Base-by-base conservation (phyloP, 2,797 vertebrate genomes). In the Decapterus maruadsi region DNA sequence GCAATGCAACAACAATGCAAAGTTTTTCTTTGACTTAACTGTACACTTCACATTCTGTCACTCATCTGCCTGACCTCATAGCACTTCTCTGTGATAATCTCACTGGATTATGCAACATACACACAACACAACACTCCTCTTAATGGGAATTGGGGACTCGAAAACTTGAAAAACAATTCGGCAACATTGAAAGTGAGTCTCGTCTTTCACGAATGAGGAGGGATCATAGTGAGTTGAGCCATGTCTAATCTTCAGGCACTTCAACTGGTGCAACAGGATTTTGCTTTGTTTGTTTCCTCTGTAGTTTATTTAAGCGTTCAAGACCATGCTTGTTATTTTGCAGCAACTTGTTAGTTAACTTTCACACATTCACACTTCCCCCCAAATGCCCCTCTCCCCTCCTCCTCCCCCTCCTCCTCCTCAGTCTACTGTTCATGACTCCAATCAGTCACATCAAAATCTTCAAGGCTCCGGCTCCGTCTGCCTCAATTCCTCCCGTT, bases 21-120 rank as follows among this genome's bases (percentile, higher is more conserved):
- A 1, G 26, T 26, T 26, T 26, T 26, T 26, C 26, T 26, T 26
- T 20, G 19, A 55, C 17, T 8, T 42, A 42, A 50, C 6, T 2
- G 6, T 51, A 31, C 22, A 22, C 42, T 34, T 34, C 53, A 78
- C 29, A 48, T 50, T 14, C 31, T 77, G 54, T 11, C 31, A 29
- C 54, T 80, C 6, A 17, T 26, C 68, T 69, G 54, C 36, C 51
- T 67, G 61, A 82, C 58, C 76, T 83, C 68, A 62, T 61, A 19
- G 34, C 38, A 53, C 29, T 19, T 66, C 40, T 81, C 51, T 48
- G 40, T 31, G 62, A 51, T 67, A 73, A 36, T 79, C 66, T 48
- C 22, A 66, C 63, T 59, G 48, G 26, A 62, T 92, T 91, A 86
- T 57, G 75, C 78, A 93, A 91, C 14, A 20, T 50, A 67, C 14